Percentiles rank a stretch among this genome's conserved stretches.
These are phyloP conservation scores for Diabrotica balteata DNA, from an alignment of 2,888 invertebrate species.

Conservation along the genomic window DNA sequence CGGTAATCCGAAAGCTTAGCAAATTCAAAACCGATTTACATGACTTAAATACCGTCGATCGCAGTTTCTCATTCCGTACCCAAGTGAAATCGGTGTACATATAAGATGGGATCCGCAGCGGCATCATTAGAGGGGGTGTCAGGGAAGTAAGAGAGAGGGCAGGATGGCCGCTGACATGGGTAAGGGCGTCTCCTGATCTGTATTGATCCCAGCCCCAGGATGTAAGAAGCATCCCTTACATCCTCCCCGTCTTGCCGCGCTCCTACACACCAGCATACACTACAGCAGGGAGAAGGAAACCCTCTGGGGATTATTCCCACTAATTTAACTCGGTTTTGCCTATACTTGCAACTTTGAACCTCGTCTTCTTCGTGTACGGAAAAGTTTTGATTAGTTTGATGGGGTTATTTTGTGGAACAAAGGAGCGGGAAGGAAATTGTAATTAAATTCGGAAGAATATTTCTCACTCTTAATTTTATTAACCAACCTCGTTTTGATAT, in stretches of 20 bases:
- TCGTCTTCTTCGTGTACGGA: conserved; percentile 37
- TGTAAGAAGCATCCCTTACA: conserved; percentile 62
- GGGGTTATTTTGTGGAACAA: conserved; percentile 26
- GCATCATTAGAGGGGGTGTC: conserved; percentile 24
- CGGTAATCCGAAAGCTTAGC: too few relatives aligned
- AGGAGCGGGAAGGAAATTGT: conserved; percentile 6
- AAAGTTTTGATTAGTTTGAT: conserved; percentile 32
- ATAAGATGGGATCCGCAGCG: conserved; percentile 37
- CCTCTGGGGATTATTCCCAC: conserved; percentile 48
- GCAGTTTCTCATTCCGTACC: conserved; percentile 20
- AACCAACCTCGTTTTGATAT: too few relatives aligned
- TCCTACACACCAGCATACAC: conserved; percentile 30
- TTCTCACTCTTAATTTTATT: too few relatives aligned
- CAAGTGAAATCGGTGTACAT: conserved; percentile 30
- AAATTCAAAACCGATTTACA: conserved; percentile 5
- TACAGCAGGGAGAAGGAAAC: conserved; percentile 37
- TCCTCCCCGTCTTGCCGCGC: conserved; percentile 48
- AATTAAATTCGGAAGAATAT: conserved; percentile 15
- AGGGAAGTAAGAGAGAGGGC: conserved; percentile 31
- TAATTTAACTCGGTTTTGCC: conserved; percentile 50
- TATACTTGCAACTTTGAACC: conserved; percentile 45
- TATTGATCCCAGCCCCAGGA: conserved; percentile 61
- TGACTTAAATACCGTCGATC: conserved; percentile 33
- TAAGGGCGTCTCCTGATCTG: conserved; percentile 63
- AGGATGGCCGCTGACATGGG: conserved; percentile 60